Evolutionary conservation across 2,113 vertebrate species (phyloP).

Genomic region (Corydoras sp.): DNA sequence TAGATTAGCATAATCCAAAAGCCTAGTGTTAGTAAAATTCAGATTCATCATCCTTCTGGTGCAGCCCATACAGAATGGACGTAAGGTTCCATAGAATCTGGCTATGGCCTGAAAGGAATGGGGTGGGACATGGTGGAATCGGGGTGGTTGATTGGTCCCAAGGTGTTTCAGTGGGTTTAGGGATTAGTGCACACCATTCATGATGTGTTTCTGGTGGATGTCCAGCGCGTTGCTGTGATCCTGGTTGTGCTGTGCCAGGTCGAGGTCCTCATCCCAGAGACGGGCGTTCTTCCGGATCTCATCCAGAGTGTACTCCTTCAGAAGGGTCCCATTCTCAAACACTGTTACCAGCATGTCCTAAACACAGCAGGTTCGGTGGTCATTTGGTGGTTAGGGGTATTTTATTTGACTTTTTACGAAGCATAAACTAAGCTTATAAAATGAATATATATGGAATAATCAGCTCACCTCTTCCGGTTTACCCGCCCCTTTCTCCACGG

Average conservation of each 20-base stretch:
- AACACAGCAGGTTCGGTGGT: not conserved
- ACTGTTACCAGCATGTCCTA: slow-evolving; percentile 68
- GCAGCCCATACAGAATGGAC: not conserved
- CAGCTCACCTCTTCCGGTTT: slow-evolving; percentile 65
- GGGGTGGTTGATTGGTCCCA: slow-evolving; percentile 33
- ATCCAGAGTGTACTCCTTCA: slow-evolving; percentile 65
- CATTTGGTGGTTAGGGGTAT: not conserved
- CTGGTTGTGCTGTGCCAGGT: slow-evolving; percentile 49
- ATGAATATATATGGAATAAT: not conserved
- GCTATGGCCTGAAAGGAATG: not conserved
- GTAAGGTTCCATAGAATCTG: not conserved
- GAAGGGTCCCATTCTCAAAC: slow-evolving; percentile 64
- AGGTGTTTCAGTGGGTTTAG: slow-evolving; percentile 8
- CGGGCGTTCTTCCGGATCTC: slow-evolving; percentile 67
- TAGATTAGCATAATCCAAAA: not conserved
- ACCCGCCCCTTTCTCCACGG: slow-evolving; percentile 61
- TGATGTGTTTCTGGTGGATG: slow-evolving; percentile 56
- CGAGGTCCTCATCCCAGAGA: slow-evolving; percentile 54
- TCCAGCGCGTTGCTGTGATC: slow-evolving; percentile 40
- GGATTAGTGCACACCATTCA: slow-evolving; percentile 59
- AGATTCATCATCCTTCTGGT: not conserved
- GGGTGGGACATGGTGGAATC: not conserved
- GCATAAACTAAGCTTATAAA: too few species aligned
- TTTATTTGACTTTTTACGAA: too few species aligned
- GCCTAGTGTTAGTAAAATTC: not conserved